phyloP scores from a whole-genome alignment of 2,888 invertebrate genomes.

The Tachina fera region DNA sequence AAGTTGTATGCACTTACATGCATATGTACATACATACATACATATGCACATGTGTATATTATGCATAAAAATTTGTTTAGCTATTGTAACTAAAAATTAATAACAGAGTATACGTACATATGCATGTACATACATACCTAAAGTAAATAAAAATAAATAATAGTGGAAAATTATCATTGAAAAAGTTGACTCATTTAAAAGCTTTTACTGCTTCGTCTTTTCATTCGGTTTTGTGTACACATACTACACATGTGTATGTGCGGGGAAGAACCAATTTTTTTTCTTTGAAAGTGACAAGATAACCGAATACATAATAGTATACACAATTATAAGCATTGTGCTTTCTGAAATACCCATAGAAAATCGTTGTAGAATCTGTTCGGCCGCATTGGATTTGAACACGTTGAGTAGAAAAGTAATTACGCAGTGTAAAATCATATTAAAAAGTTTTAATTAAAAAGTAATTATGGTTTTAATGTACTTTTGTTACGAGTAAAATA shows the following conservation, averaged over 20 bases:
- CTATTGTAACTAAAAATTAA: no score
- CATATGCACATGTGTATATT: background rate
- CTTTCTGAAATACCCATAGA: background rate
- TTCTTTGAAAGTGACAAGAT: slow-evolving; percentile 19
- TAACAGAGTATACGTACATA: no score
- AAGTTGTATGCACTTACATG: no score
- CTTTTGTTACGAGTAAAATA: background rate
- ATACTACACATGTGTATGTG: background rate
- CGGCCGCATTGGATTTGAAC: slow-evolving; percentile 46
- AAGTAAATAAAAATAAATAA: background rate
- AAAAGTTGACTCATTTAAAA: slow-evolving; percentile 49
- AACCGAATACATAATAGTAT: slow-evolving; percentile 5
- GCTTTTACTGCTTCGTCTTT: slow-evolving; percentile 8
- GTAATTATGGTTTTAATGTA: no score
- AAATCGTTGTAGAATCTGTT: slow-evolving; percentile 16
- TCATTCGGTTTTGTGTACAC: background rate
- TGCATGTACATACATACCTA: background rate
- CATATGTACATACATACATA: no score
- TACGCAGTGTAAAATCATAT: slow-evolving; percentile 50
- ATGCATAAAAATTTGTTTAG: no score
- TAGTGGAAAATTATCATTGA: background rate
- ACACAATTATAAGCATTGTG: background rate
- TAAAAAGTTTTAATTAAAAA: background rate
- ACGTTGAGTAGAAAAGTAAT: slow-evolving; percentile 53
- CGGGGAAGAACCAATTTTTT: slow-evolving; percentile 68